These are phyloP conservation scores for Rhagologus leucostigma DNA, from an alignment of 2,113 vertebrate species.

Conservation along the genomic window DNA sequence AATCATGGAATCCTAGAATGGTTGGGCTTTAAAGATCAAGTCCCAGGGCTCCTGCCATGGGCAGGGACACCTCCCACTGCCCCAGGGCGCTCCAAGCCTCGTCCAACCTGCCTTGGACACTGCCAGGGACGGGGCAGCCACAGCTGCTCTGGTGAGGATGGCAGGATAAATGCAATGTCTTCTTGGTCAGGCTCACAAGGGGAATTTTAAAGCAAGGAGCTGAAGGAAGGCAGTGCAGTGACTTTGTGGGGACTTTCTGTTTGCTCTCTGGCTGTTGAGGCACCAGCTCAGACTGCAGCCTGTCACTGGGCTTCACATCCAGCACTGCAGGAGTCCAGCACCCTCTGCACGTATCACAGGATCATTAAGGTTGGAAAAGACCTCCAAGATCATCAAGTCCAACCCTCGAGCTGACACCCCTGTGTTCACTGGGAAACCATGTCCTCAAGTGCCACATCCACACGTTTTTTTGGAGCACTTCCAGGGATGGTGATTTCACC, in stretches of 20 bases:
- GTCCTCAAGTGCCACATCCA: background rate
- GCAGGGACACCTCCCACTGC: background rate
- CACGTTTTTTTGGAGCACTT: background rate
- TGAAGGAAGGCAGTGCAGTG: background rate
- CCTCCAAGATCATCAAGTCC: background rate
- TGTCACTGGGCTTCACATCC: background rate
- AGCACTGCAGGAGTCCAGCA: background rate
- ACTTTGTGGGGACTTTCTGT: background rate
- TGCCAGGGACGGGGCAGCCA: background rate
- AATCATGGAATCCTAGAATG: too few relatives aligned
- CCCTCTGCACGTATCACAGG: background rate
- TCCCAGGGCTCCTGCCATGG: background rate
- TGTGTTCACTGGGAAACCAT: background rate
- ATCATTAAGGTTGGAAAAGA: background rate
- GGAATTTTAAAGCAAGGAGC: background rate
- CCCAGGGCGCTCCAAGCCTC: too few relatives aligned
- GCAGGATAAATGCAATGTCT: accelerated
- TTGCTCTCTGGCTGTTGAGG: background rate
- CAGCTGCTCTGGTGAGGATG: background rate
- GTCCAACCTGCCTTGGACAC: background rate
- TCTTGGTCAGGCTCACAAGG: background rate
- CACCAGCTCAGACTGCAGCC: background rate
- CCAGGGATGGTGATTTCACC: too few relatives aligned
- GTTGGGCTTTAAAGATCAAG: background rate
- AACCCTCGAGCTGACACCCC: background rate